phyloP scores from a whole-genome alignment of 2,797 vertebrate genomes.

The Helarctos malayanus region DNA sequence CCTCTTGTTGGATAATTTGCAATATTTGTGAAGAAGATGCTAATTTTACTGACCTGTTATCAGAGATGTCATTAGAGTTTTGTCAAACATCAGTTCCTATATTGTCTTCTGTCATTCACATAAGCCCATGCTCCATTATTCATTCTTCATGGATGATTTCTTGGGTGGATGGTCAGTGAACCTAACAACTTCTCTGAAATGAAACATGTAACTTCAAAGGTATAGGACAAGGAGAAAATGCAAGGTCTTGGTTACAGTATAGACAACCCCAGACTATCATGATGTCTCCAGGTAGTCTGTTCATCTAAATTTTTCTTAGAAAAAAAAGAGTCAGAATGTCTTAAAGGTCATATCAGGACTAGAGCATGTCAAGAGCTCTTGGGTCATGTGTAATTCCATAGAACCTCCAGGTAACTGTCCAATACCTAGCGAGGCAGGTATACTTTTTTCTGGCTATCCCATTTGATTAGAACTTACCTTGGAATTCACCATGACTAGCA shows the following conservation, averaged over 20 bases:
- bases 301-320: background rate
- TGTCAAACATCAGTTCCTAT: conserved; percentile 17
- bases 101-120: conserved; percentile 57
- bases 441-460: background rate
- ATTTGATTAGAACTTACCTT: background rate
- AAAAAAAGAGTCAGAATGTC: background rate
- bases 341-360: background rate
- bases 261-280: background rate
- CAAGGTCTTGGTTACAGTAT: background rate
- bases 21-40: conserved; percentile 51
- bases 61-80: conserved; percentile 65
- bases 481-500: background rate
- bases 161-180: background rate
- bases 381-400: background rate
- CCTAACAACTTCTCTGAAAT: background rate
- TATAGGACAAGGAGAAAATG: background rate
- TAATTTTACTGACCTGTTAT: conserved; percentile 69
- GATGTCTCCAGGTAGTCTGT: background rate
- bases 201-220: background rate
- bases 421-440: background rate
- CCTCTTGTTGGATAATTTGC: conserved; percentile 51
- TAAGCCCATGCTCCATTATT: background rate
- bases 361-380: background rate
- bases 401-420: background rate
- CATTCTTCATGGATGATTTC: conserved; percentile 7